Base-by-base conservation (phyloP, 2,797 vertebrate species). In the Acanthis flammea region DNA sequence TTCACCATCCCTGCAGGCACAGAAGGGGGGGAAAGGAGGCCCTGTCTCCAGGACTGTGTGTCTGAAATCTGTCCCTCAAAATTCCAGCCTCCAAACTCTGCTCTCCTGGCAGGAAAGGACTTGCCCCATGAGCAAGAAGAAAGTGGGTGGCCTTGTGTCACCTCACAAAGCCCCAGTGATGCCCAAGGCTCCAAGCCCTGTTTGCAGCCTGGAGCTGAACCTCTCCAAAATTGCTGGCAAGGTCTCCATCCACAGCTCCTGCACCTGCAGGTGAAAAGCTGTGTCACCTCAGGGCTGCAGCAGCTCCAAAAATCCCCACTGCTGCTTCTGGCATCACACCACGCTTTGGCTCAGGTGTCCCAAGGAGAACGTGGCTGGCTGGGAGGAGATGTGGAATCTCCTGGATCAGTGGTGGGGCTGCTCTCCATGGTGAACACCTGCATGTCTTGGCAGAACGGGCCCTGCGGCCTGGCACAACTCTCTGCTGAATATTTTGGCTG, bases 401-500 rank as follows among this genome's bases (percentile, higher is more conserved):
- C 51, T 4, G 15, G 54, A 39, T 31, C 2, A 1, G 66, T 1
- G 12, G 44, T 63, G 66, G 74, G 67, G 81, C 81, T 70, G 82
- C 61, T 92, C 75, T 84, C 71, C 25, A 1, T 1, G 3, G 48
- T 25, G 66, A 55, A 58, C 95, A 96, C 95, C 96, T 97, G 95
- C 91, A 50, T 1, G 7, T 81, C 78, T 95, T 96, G 96, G 96
- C 92, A 94, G 27, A 93, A 79, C 0, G 14, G 76, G 57, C 71
- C 74, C 92, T 77, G 94, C 24, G 58, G 91, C 73, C 94, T 95
- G 95, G 89, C 95, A 94, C 66, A 50, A 31, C 72, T 42, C 65
- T 21, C 93, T 84, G 86, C 77, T 92, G 87, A 96, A 92, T 96
- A 68, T 95, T 95, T 97, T 96, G 94, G 88, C 95, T 91, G 95